Conservation (phyloP, 2,113 vertebrate species). For the Psophia crepitans region DNA sequence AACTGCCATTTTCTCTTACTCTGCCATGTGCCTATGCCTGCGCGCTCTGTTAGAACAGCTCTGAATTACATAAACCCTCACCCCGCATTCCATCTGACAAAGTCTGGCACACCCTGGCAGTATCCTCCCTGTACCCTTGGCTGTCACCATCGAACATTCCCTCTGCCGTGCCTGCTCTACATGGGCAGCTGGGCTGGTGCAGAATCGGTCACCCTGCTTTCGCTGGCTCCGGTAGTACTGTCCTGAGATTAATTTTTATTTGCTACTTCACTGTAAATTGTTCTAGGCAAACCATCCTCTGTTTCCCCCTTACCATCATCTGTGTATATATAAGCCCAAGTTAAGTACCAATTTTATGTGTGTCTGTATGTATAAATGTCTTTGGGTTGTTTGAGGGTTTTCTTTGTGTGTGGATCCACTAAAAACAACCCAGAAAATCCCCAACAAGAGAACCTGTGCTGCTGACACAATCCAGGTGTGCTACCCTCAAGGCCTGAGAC, state of each 20-base stretch:
- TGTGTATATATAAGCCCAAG: not conserved
- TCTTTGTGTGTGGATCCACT: not conserved
- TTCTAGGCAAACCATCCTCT: not conserved
- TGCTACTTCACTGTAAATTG: not conserved
- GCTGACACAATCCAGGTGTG: not conserved
- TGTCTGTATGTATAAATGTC: not conserved
- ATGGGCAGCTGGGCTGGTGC: not conserved
- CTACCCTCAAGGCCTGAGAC: not conserved
- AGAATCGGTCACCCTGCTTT: not conserved
- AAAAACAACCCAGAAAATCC: not conserved
- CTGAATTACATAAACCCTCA: not conserved
- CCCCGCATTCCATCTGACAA: not conserved
- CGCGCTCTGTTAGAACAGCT: not conserved
- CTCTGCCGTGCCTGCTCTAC: not conserved
- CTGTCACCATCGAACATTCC: not conserved
- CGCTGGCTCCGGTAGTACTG: not conserved
- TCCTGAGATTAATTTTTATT: not conserved
- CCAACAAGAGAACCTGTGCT: not conserved
- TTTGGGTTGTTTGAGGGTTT: too few species aligned
- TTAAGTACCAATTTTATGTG: not conserved
- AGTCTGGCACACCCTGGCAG: not conserved
- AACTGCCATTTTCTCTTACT: not conserved
- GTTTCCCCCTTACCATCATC: accelerated
- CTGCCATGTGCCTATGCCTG: not conserved
- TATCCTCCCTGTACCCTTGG: not conserved